A percentile compares a stretch with the other conserved stretches of the same genome.
These are phyloP conservation scores for Xiphophorus birchmanni DNA, from an alignment of 2,797 vertebrate species.

Conservation along the genomic window DNA sequence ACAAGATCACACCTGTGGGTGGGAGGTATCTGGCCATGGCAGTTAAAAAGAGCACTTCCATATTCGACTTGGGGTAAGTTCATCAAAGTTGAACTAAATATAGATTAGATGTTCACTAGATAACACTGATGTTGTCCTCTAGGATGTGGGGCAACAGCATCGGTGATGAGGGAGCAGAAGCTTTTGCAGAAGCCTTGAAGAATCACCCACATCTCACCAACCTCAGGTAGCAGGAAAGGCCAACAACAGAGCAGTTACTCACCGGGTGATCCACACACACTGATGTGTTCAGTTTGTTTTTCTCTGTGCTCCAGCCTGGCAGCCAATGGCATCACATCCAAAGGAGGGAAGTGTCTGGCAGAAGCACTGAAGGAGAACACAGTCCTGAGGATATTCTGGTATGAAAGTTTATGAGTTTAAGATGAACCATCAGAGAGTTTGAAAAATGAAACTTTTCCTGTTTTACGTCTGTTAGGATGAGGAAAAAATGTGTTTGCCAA, in stretches of 20 bases:
- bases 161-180: conserved; percentile 90
- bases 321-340: conserved; percentile 87
- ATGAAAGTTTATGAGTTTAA: conserved; percentile 19
- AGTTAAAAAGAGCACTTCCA: conserved; percentile 87
- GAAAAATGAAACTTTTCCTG: not conserved
- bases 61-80: conserved; percentile 91
- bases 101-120: not conserved
- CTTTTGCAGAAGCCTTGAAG: conserved; percentile 89
- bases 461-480: not conserved
- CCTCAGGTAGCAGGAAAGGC: conserved; percentile 83
- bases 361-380: conserved; percentile 85
- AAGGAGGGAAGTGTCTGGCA: conserved; percentile 86
- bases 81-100: not conserved
- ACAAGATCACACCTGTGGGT: conserved; percentile 88
- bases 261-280: not conserved
- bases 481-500: not conserved
- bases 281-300: not conserved
- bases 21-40: conserved; percentile 85
- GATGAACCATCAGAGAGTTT: not conserved
- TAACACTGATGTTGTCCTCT: conserved; percentile 26
- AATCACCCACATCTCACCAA: conserved; percentile 86
- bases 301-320: conserved; percentile 82
- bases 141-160: conserved; percentile 97
- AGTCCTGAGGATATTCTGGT: conserved; percentile 91
- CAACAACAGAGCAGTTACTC: not conserved